A percentile compares a stretch with the other conserved stretches of the same genome.
These are phyloP conservation scores for Gnathonemus longibarbis DNA, from an alignment of 2,113 vertebrate species.

Conservation along the genomic window DNA sequence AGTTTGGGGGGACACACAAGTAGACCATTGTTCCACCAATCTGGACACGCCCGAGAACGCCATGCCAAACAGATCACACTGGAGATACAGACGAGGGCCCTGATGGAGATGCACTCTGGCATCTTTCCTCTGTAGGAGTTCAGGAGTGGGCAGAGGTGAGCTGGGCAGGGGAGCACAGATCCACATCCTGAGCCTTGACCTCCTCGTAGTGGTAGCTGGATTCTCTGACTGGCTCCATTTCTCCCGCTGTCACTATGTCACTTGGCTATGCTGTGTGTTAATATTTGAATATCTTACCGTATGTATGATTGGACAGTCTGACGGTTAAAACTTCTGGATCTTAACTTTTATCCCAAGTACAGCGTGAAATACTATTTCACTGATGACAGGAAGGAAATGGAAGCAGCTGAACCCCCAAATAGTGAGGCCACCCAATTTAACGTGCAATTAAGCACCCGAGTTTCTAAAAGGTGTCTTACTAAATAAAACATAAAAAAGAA, in stretches of 20 bases:
- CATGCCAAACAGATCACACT: constrained; percentile 40
- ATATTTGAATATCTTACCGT: neutral
- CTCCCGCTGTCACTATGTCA: neutral
- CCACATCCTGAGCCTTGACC: constrained; percentile 24
- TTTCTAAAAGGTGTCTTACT: neutral
- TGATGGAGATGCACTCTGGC: neutral
- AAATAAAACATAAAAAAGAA: neutral
- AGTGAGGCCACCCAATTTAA: neutral
- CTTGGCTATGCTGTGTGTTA: neutral
- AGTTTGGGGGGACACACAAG: constrained; percentile 36
- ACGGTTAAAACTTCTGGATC: neutral
- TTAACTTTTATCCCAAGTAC: neutral
- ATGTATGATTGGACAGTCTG: neutral
- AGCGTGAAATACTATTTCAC: neutral
- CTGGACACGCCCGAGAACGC: constrained; percentile 46
- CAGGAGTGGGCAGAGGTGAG: neutral
- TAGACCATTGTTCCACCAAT: constrained; percentile 41
- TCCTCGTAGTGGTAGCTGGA: constrained; percentile 28
- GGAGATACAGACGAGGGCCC: constrained; percentile 36
- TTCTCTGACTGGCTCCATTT: constrained; percentile 35
- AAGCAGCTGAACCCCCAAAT: neutral
- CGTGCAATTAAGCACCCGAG: neutral
- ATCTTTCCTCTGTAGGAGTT: neutral
- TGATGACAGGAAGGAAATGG: neutral
- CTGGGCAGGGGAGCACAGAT: neutral